phyloP scores from a whole-genome alignment of 1,140 invertebrate genomes.

The Tetramorium simillimum region DNA sequence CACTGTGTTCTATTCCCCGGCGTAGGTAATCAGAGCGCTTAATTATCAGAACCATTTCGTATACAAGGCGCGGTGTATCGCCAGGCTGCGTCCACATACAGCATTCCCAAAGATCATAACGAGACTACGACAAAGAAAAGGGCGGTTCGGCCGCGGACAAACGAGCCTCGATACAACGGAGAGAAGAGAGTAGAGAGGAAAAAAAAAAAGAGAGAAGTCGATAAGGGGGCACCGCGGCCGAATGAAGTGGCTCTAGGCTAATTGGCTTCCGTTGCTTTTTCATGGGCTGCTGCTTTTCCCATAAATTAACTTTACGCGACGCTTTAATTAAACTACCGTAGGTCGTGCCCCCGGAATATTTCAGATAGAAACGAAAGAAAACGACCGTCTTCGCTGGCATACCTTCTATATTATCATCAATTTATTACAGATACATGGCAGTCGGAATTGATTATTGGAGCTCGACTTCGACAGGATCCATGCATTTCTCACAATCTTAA shows the following conservation, averaged over 20 bases:
- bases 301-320: conserved; percentile 74
- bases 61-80: conserved; percentile 47
- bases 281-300: conserved; percentile 70
- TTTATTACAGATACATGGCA: conserved; percentile 45
- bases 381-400: not conserved
- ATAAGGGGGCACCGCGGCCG: conserved; percentile 62
- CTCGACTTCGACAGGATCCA: not conserved
- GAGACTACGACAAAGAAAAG: conserved; percentile 68
- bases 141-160: conserved; percentile 55
- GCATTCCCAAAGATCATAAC: conserved; percentile 68
- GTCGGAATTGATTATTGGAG: not conserved
- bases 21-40: conserved; percentile 71
- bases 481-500: conserved; percentile 1
- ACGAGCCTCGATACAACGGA: conserved; percentile 60
- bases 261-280: conserved; percentile 76
- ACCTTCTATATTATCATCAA: conserved; percentile 35
- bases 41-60: conserved; percentile 64
- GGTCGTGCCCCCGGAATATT: conserved; percentile 61
- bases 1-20: conserved; percentile 28
- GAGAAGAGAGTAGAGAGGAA: not conserved
- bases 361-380: conserved; percentile 53
- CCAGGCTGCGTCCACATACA: conserved; percentile 22
- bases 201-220: conserved; percentile 55
- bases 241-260: conserved; percentile 73
- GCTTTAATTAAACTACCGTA: conserved; percentile 72